Base-by-base conservation (phyloP, 1,140 invertebrate species). In the Dreissena rostriformis region DNA sequence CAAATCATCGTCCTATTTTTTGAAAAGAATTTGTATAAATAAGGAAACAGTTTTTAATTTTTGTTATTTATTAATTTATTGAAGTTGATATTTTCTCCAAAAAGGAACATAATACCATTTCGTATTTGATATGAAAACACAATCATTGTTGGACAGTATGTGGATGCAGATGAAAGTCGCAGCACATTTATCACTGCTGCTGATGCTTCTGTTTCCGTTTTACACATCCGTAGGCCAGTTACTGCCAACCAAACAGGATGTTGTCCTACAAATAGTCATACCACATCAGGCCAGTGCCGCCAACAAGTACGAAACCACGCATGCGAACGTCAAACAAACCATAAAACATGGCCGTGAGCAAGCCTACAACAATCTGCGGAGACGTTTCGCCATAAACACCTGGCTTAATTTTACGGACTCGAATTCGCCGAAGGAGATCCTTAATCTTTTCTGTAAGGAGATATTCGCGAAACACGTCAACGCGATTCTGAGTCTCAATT, bases 381-480 rank as follows among this genome's bases (percentile, higher is more conserved):
- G 22, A 22, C 24, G 70, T 12, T 84, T 77, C 72, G 29, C 6
- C 0, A 61, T 84, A n/a, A 29, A 84, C 72, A 49, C 74, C 22
- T 84, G 74, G 74, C 28, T 71, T 29, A 78, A 84, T 65, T 84
- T 84, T 17, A 84, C 74, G n/a, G 11, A 72, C 14, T 63, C 29
- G 10, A 22, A 77, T 55, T 72, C 74, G 6, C 82, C 82, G 7
- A 49, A 29, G 7, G 82, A 84, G 55, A 84, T 84, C 63, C 65
- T 84, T 19, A 61, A 52, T 52, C 49, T 77, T 26, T 84, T 77
- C 24, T 84, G 82, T 57, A 84, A 71, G 10, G 65, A 84, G 22
- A 78, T 84, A 63, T 84, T 84, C 26, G 51, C 55, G 14, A 70
- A 70, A 24, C 66, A 75, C 22, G 82, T 84, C 22, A 84, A 84